phyloP scores from a whole-genome alignment of 2,888 invertebrate genomes.

The Stenichneumon culpator region DNA sequence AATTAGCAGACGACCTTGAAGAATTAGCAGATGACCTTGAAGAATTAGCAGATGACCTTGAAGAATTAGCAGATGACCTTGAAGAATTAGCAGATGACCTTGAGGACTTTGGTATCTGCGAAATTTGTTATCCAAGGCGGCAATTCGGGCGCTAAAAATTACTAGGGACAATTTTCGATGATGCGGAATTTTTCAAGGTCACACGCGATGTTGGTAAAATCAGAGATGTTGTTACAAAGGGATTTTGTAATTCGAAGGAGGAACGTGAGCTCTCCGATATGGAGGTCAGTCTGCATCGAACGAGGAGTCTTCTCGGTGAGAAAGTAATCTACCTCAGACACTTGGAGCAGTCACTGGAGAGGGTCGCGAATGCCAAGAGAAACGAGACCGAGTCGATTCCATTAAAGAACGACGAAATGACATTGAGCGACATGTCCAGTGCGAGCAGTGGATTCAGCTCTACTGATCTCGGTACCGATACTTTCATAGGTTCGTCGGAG shows the following conservation, averaged over 20 bases:
- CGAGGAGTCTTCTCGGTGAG: constrained; percentile 92
- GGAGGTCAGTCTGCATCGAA: constrained; percentile 93
- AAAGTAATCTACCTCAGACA: constrained; percentile 93
- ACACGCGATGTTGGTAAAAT: too few relatives aligned
- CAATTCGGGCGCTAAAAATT: too few relatives aligned
- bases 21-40: too few relatives aligned
- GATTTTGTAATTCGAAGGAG: constrained; percentile 86
- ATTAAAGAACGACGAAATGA: constrained; percentile 87
- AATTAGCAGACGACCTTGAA: too few relatives aligned
- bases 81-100: too few relatives aligned
- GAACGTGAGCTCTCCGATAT: constrained; percentile 94
- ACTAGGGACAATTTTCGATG: too few relatives aligned
- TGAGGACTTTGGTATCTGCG: too few relatives aligned
- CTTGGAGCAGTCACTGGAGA: constrained; percentile 91
- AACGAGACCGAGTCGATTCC: constrained; percentile 78
- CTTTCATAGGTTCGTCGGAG: constrained; percentile 80
- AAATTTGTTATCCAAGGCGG: too few relatives aligned
- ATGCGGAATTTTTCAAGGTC: too few relatives aligned
- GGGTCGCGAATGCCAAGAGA: constrained; percentile 86
- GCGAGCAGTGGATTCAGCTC: constrained; percentile 89
- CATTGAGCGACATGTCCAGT: constrained; percentile 89
- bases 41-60: too few relatives aligned
- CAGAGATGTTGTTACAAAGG: too few relatives aligned
- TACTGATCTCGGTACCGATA: constrained; percentile 89
- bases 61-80: too few relatives aligned